Evolutionary conservation across 2,797 vertebrate genomes (phyloP).

Genomic region (Monodelphis domestica): DNA sequence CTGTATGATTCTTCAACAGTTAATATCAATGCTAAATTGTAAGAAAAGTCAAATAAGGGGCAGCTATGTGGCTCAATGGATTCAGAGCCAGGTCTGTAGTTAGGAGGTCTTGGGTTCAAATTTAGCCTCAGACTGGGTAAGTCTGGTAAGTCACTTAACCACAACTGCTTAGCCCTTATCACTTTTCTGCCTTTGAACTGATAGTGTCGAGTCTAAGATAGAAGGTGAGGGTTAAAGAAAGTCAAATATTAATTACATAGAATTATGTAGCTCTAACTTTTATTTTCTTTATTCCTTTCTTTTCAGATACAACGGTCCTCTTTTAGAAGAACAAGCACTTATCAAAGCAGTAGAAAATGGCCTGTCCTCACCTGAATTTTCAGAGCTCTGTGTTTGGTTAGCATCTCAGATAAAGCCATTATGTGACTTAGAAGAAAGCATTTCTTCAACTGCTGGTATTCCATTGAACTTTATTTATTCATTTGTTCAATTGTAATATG

Average conservation of each 20-base stretch:
- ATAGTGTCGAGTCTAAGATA: no score
- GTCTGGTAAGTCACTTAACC: no score
- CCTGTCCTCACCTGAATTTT: slow-evolving; percentile 90
- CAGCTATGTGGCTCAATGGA: no score
- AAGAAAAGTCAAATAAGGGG: slow-evolving; percentile 20
- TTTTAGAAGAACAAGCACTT: slow-evolving; percentile 90
- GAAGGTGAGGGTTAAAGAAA: no score
- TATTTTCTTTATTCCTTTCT: neutral
- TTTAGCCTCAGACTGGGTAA: no score
- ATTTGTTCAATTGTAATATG: slow-evolving; percentile 45
- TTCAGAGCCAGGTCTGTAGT: no score
- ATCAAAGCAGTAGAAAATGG: slow-evolving; percentile 88
- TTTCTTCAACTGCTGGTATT: slow-evolving; percentile 88
- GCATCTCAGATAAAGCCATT: slow-evolving; percentile 88
- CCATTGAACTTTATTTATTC: slow-evolving; percentile 29
- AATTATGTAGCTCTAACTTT: neutral
- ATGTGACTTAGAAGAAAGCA: slow-evolving; percentile 90
- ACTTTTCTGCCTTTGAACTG: no score
- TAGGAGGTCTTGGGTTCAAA: no score
- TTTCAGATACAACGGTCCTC: slow-evolving; percentile 90
- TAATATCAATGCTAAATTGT: neutral
- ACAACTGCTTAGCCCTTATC: no score
- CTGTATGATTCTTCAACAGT: neutral
- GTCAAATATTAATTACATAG: neutral
- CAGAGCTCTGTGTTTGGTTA: slow-evolving; percentile 92